Evolutionary conservation across 2,888 invertebrate genomes (phyloP), one percentile per base, ranked within the genome.

Genomic region (Acrocera orbiculus): DNA sequence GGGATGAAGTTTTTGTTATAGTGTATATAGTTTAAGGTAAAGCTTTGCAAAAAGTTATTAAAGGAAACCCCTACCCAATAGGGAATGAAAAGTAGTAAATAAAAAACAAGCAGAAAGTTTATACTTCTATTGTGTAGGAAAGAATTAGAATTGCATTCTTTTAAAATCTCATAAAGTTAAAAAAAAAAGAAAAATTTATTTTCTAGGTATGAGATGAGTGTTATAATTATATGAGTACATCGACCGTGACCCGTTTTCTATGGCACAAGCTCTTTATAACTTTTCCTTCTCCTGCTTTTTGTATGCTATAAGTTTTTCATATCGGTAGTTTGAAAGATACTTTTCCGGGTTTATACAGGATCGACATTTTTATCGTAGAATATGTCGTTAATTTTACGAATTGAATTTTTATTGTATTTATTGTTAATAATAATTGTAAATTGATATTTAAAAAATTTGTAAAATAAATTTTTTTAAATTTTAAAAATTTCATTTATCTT

Each of bases 221-320:
- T 24, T 23, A 23, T 19, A 7, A 15, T 15, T 34, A 22, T 14
- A 34, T 24, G 55, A 56, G 54, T 53, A 51, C 51, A 53, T 50
- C 51, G 58, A 49, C 58, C 58, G 49, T 58, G 58, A 58, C 58
- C 58, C 54, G 54, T 36, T 36, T 35, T 35, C 35, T 24, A 20
- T 26, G 20, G 27, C 32, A 33, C 25, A 35, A 40, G 39, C 39
- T 40, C 36, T 37, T 24, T 29, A 6, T 34, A 33, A 33, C 27
- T 34, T 40, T 32, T 17, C 31, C 30, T 29, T 36, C 27, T 32
- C 19, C 28, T 29, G 23, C 29, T 29, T 29, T 34, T 34, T 34
- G 28, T 16, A 24, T 22, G 24, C 34, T 29, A 23, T 22, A 5
- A 10, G 10, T 22, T 6, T 22, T 4, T 22, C 22, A 22, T 19